Percentiles rank a stretch among this genome's conserved stretches.
phyloP scores from a whole-genome alignment of 2,113 vertebrate genomes.

The Semnornis frantzii region DNA sequence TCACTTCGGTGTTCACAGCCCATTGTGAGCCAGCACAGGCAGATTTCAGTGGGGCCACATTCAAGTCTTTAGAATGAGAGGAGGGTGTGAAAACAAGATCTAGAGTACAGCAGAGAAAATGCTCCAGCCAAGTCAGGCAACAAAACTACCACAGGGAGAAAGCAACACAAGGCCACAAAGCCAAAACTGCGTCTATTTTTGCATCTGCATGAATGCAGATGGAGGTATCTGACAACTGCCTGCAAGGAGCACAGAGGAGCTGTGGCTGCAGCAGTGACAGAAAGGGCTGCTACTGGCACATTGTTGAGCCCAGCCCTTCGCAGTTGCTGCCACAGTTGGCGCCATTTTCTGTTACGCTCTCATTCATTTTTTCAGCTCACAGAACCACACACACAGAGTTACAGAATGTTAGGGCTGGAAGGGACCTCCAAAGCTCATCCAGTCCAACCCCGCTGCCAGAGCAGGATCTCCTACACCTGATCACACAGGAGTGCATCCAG shows the following conservation, averaged over 20 bases:
- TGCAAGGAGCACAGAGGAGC: neutral
- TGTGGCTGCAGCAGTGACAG: neutral
- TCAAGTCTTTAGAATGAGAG: neutral
- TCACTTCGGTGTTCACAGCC: neutral
- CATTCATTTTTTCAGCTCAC: neutral
- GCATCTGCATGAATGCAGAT: neutral
- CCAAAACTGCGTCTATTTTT: neutral
- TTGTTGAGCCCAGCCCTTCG: neutral
- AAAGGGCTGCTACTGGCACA: neutral
- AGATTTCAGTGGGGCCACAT: accelerated
- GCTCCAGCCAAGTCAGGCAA: neutral
- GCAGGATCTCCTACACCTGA: too few species aligned
- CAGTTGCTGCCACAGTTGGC: neutral
- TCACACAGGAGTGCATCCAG: too few species aligned
- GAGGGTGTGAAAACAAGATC: neutral
- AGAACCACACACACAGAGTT: too few species aligned
- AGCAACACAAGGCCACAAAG: neutral
- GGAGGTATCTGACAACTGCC: neutral
- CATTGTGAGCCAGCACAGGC: neutral
- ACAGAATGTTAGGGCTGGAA: too few species aligned
- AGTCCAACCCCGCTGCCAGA: too few species aligned
- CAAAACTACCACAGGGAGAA: neutral
- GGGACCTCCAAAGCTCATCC: too few species aligned
- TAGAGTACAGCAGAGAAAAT: neutral
- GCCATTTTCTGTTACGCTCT: neutral